Base-by-base conservation (phyloP, 2,888 invertebrate species). In the Campopleginae sp. region DNA sequence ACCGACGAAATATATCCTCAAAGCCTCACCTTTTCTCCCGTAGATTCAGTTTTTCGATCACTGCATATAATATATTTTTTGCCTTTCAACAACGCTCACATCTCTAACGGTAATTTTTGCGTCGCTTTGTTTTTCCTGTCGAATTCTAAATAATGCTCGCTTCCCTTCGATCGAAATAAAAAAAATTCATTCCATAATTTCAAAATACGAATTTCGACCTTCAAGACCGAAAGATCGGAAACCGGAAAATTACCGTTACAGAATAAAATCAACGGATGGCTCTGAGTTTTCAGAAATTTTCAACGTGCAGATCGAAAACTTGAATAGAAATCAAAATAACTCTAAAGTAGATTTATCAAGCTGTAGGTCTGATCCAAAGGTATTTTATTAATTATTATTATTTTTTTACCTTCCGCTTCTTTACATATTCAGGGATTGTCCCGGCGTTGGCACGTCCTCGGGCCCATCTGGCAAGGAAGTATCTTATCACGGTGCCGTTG, bases 401-500 rank as follows among this genome's bases (percentile, higher is more conserved):
- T 79, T 48, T 82, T 68, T 77, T 81, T 44, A 17, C 31, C 23
- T 19, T 8, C 17, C 51, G 70, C 71, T 14, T 80, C 54, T 65
- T 38, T 31, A 31, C 63, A 51, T 54, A 78, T 81, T 48, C 86
- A 93, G 93, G 87, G 93, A 93, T 85, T 93, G 93, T 86, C 92
- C 92, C 42, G 92, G 92, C 46, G 92, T 93, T 71, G 92, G 92
- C 66, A 92, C 93, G 77, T 93, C 92, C 76, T 90, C 92, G 54
- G 92, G 92, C 44, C 92, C 92, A 61, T 89, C 91, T 75, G 93
- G 92, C 79, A 93, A 93, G 88, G 93, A 93, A 87, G 91, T 92
- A 71, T 91, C 92, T 84, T 93, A 92, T 89, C 92, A 92, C 91
- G 91, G 92, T 48, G 91, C 90, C 78, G 91, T 92, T 82, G 91